phyloP scores from a whole-genome alignment of 2,113 vertebrate genomes.

The Fregetta grallaria region DNA sequence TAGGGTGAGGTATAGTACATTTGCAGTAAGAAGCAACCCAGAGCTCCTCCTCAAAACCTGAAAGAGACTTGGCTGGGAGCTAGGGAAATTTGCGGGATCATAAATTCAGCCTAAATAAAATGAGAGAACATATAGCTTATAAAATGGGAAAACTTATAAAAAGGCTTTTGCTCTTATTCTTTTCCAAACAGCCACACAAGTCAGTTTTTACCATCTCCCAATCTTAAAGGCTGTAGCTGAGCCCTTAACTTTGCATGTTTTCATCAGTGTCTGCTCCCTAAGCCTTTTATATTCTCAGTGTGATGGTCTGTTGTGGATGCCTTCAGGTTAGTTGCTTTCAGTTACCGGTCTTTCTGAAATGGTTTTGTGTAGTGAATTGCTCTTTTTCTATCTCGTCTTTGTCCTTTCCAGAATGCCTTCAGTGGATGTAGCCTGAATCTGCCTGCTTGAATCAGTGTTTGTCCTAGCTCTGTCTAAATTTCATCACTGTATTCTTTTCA shows the following conservation, averaged over 20 bases:
- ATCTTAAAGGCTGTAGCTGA: neutral
- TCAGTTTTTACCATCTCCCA: neutral
- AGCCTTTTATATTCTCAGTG: neutral
- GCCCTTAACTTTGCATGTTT: neutral
- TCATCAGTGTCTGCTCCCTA: neutral
- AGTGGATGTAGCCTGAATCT: neutral
- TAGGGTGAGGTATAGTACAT: neutral
- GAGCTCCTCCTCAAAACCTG: neutral
- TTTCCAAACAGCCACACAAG: neutral
- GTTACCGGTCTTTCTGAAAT: neutral
- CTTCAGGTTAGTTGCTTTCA: neutral
- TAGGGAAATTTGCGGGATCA: neutral
- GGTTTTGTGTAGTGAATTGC: neutral
- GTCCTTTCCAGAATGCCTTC: neutral
- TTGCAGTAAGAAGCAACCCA: neutral
- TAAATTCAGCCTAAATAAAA: neutral
- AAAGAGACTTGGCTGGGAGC: neutral
- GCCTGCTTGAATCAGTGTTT: constrained; percentile 24
- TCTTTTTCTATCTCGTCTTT: neutral
- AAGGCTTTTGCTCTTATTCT: neutral
- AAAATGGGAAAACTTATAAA: neutral
- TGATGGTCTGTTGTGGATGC: neutral
- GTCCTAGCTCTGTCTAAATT: neutral
- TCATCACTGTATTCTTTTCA: neutral
- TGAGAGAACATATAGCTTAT: neutral